These are phyloP conservation scores for Phalacrocorax pelagicus DNA, from an alignment of 2,113 vertebrate species.

Conservation along the genomic window DNA sequence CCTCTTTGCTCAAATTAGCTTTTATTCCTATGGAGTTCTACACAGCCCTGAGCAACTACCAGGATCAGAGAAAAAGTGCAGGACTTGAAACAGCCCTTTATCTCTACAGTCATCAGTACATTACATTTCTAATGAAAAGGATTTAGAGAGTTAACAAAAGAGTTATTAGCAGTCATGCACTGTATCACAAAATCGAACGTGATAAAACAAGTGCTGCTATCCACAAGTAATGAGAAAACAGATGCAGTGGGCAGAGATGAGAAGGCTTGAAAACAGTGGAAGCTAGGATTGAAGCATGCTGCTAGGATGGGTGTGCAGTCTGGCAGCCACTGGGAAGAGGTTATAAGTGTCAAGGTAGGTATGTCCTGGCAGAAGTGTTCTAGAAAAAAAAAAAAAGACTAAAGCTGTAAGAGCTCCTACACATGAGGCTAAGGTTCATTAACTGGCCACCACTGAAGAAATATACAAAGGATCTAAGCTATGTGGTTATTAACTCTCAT, in stretches of 20 bases:
- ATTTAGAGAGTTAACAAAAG: background rate
- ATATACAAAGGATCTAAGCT: background rate
- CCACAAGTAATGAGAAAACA: conserved; percentile 14
- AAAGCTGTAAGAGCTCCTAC: background rate
- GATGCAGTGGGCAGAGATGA: conserved; percentile 23
- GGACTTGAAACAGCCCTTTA: conserved; percentile 30
- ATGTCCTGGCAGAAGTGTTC: background rate
- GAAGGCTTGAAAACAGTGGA: background rate
- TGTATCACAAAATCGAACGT: conserved; percentile 1
- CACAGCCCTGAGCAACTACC: background rate
- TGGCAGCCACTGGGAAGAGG: background rate
- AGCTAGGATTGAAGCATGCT: background rate
- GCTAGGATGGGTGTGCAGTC: background rate
- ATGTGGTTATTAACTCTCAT: background rate
- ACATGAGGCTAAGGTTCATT: background rate
- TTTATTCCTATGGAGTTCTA: conserved; percentile 2
- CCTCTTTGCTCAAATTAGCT: conserved; percentile 19
- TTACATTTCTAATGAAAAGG: background rate
- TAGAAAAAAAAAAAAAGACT: background rate
- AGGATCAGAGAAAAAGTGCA: conserved; percentile 6
- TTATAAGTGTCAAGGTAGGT: background rate
- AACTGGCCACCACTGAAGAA: background rate
- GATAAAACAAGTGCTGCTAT: conserved; percentile 22
- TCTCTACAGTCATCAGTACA: background rate
- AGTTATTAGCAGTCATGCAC: background rate